Evolutionary conservation across 2,113 vertebrate genomes (phyloP), one percentile per base, ranked within the genome.

Genomic region (Quiscalus mexicanus): DNA sequence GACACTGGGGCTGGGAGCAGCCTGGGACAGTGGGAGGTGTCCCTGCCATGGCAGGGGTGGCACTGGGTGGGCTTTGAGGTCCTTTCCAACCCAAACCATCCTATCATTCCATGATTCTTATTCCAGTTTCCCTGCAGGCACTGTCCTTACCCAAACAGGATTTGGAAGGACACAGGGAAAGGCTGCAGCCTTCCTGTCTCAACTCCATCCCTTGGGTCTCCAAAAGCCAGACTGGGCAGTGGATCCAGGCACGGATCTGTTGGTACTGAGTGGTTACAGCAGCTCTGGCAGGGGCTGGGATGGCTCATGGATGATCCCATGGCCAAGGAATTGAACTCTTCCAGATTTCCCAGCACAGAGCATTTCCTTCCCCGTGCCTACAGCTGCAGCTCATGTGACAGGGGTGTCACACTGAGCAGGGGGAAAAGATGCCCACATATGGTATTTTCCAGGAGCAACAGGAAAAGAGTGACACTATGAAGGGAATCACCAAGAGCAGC

Each of bases 51-150:
- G 22, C 52, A 45, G 39, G 15, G 23, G 7, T 60, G 53, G 39
- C 0, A 28, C 4, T 7, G 19, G 28, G 0, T 30, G 53, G 0
- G 7, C 4, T 69, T n/a, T 27, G 0, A n/a, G 13, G 5, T 41
- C 20, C 33, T 4, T 45, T 4, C 47, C 30, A 1, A 6, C 21
- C 20, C 25, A 55, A 41, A 12, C 6, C 14, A 22, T 10, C 5
- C 45, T 21, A 30, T 30, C 2, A 45, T 18, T 41, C 53, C 47
- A 1, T 18, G 37, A 3, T 45, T 60, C 45, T 22, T 22, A 0
- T 39, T 10, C 33, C 41, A 10, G 45, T 69, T 70, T 59, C 28
- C n/a, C 42, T 24, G 39, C 9, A 30, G 47, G 65, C 37, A 44
- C 53, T 25, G 27, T 39, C 70, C 44, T 79, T n/a, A 30, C 5